These are phyloP conservation scores for Echinometra lucunter DNA, from an alignment of 53 echinoderm and acorn worm genomes.

Conservation along the genomic window DNA sequence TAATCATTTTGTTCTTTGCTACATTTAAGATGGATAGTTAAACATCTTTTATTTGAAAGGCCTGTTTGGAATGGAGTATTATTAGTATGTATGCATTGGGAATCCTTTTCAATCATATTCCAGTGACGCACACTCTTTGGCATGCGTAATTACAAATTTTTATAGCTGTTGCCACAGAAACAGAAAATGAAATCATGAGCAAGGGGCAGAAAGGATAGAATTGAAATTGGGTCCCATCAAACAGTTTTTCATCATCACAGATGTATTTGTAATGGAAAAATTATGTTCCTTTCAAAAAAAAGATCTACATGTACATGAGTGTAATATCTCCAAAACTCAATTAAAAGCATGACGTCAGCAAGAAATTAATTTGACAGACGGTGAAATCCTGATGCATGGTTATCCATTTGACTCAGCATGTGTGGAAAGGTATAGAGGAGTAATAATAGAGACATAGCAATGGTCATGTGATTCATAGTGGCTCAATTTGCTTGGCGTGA, in stretches of 20 bases:
- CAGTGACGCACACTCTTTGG: slow-evolving; percentile 9
- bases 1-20: neutral
- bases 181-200: slow-evolving; percentile 50
- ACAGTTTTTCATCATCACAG: neutral
- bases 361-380: slow-evolving; percentile 37
- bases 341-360: slow-evolving; percentile 40
- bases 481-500: neutral
- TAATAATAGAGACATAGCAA: neutral
- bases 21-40: neutral
- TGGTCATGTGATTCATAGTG: slow-evolving; percentile 10
- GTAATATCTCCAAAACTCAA: slow-evolving; percentile 40
- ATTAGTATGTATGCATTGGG: neutral
- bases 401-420: neutral
- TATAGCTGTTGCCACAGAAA: slow-evolving; percentile 43
- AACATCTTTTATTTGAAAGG: neutral
- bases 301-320: slow-evolving; percentile 10
- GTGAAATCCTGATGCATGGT: slow-evolving; percentile 3
- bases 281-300: slow-evolving; percentile 8
- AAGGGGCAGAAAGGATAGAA: slow-evolving; percentile 29
- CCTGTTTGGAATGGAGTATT: neutral
- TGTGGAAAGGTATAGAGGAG: neutral
- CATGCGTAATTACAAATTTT: slow-evolving; percentile 35
- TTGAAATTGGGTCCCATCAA: neutral
- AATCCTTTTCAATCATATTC: neutral
- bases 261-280: slow-evolving; percentile 37